Percentiles rank a stretch among this genome's conserved stretches.
Conservation (phyloP, 2,113 vertebrate genomes). For the Holacanthus passer region DNA sequence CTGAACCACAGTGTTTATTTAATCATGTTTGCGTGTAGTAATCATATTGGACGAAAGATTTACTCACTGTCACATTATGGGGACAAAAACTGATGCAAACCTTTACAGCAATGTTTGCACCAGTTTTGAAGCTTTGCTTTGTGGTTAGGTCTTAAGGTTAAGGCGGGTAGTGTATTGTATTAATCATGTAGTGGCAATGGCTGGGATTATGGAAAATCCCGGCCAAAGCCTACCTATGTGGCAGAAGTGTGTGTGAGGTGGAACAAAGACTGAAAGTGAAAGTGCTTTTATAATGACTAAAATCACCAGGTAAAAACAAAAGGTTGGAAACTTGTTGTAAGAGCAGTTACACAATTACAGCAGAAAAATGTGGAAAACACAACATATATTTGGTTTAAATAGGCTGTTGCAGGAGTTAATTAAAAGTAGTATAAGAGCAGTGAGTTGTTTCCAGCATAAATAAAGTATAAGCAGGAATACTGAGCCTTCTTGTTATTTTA, state of each 20-base stretch:
- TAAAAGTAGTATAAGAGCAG: not conserved
- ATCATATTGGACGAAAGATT: too few relatives aligned
- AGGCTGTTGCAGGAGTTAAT: not conserved
- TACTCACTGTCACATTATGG: too few relatives aligned
- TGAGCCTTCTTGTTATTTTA: not conserved
- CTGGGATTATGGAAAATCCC: too few relatives aligned
- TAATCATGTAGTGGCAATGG: too few relatives aligned
- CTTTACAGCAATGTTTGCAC: too few relatives aligned
- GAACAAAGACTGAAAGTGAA: not conserved
- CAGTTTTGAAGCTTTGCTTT: too few relatives aligned
- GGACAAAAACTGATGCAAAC: too few relatives aligned
- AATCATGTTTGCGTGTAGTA: not conserved
- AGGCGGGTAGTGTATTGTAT: too few relatives aligned
- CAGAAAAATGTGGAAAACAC: not conserved
- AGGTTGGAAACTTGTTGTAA: not conserved
- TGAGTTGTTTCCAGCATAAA: not conserved
- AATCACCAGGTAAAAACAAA: conserved; percentile 12
- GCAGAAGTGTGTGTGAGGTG: too few relatives aligned
- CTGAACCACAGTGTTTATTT: not conserved
- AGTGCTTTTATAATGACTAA: not conserved
- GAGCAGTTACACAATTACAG: not conserved
- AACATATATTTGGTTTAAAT: too few relatives aligned
- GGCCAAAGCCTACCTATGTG: too few relatives aligned
- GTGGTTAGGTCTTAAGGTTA: too few relatives aligned
- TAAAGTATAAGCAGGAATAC: not conserved